phyloP scores from a whole-genome alignment of 2,113 vertebrate genomes.

The Solea senegalensis region DNA sequence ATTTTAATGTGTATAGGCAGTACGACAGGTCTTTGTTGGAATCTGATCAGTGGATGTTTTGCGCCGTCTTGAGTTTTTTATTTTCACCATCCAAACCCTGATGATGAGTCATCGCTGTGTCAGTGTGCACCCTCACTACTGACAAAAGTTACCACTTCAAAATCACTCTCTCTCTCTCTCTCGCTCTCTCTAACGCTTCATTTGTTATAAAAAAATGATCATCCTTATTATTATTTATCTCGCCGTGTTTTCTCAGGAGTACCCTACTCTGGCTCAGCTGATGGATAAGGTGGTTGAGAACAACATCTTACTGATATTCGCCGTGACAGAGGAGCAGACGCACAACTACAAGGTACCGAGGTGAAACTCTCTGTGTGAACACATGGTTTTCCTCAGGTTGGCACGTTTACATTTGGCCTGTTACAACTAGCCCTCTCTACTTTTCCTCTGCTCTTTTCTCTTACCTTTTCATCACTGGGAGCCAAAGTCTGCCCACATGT shows the following conservation, averaged over 20 bases:
- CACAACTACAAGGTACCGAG: slow-evolving; percentile 88
- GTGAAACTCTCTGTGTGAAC: neutral
- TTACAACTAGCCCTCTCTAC: slow-evolving; percentile 58
- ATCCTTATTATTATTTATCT: neutral
- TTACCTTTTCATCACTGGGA: neutral
- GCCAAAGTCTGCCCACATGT: slow-evolving; percentile 19
- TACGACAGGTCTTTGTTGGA: no score
- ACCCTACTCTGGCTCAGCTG: slow-evolving; percentile 94
- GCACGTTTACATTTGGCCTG: slow-evolving; percentile 54
- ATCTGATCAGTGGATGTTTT: no score
- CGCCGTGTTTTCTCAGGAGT: slow-evolving; percentile 83
- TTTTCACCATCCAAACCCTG: neutral
- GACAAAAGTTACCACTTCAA: neutral
- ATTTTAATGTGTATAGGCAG: no score
- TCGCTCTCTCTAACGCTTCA: no score
- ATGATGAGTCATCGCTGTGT: neutral
- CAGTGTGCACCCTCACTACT: neutral
- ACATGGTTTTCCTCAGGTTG: slow-evolving; percentile 33
- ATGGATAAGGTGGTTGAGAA: slow-evolving; percentile 96
- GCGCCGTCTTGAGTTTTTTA: neutral
- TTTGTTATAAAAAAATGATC: no score
- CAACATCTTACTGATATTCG: slow-evolving; percentile 95
- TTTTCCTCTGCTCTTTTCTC: slow-evolving; percentile 3
- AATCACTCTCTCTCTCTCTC: no score
- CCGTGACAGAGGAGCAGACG: slow-evolving; percentile 88